Conservation (phyloP, 2,888 invertebrate genomes). For the Drosophila paramelanica region DNA sequence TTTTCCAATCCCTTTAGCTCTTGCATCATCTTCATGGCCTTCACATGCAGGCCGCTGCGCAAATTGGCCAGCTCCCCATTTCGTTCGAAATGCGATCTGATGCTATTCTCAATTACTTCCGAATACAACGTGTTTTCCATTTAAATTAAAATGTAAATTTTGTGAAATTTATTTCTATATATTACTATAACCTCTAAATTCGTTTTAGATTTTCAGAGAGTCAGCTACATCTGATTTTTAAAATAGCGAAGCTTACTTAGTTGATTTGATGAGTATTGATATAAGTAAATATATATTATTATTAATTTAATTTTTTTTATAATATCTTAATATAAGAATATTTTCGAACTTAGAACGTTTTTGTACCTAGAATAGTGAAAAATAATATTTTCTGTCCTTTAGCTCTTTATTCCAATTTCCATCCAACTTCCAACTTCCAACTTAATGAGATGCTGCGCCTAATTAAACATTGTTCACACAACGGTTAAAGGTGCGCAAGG, state of each 20-base stretch:
- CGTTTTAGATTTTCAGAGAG: too few relatives aligned
- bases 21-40: slow-evolving; percentile 75
- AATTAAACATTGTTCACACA: slow-evolving; percentile 57
- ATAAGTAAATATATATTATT: background rate
- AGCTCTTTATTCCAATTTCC: background rate
- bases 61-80: slow-evolving; percentile 74
- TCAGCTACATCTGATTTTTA: background rate
- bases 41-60: slow-evolving; percentile 76
- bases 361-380: background rate
- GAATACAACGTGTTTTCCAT: slow-evolving; percentile 34
- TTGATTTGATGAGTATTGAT: background rate
- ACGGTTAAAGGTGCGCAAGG: slow-evolving; percentile 34
- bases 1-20: slow-evolving; percentile 34
- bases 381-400: background rate
- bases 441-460: slow-evolving; percentile 51
- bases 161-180: slow-evolving; percentile 6
- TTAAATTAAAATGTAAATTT: background rate
- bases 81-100: slow-evolving; percentile 44
- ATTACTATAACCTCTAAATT: background rate
- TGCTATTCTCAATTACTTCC: slow-evolving; percentile 50
- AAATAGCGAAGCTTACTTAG: background rate
- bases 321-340: too few relatives aligned
- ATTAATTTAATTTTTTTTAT: too few relatives aligned
- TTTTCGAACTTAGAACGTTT: background rate
- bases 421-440: too few relatives aligned